These are phyloP conservation scores for Caenorhabditis sp. DNA, from an alignment of 2,888 invertebrate genomes.

Conservation along the genomic window DNA sequence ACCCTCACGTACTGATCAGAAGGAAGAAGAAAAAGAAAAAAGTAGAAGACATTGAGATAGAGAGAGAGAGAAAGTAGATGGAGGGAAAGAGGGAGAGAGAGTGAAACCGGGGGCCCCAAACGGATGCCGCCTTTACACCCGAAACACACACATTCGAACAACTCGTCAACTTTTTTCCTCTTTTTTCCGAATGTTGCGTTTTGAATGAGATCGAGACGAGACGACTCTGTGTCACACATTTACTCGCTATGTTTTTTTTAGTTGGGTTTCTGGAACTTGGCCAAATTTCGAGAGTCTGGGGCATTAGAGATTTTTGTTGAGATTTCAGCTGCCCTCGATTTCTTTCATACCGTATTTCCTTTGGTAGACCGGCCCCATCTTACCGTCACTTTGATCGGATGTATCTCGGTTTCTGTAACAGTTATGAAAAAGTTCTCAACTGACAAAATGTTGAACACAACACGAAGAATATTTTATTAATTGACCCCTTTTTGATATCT, in stretches of 20 bases:
- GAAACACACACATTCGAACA: not conserved
- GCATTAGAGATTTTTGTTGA: no score
- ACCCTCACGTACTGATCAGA: constrained; percentile 30
- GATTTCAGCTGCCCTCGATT: no score
- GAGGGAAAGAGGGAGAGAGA: constrained; percentile 11
- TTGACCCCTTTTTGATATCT: no score
- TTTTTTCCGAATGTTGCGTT: constrained; percentile 7
- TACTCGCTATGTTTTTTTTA: not conserved
- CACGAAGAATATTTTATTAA: no score
- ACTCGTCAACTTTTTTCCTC: constrained; percentile 38
- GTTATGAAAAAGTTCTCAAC: no score
- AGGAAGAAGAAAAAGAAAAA: constrained; percentile 3
- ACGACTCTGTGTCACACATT: not conserved
- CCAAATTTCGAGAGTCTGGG: not conserved
- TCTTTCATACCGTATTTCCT: no score
- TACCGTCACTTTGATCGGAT: no score
- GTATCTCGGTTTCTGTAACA: no score
- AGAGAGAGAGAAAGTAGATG: constrained; percentile 8
- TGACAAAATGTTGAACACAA: no score
- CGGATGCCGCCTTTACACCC: constrained; percentile 39
- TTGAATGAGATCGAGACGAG: not conserved
- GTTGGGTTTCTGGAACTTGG: not conserved
- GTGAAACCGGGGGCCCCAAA: constrained; percentile 27
- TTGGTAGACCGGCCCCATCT: no score
- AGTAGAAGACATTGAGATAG: not conserved